Conservation (phyloP, 2,797 vertebrate genomes). For the Euthynnus affinis region DNA sequence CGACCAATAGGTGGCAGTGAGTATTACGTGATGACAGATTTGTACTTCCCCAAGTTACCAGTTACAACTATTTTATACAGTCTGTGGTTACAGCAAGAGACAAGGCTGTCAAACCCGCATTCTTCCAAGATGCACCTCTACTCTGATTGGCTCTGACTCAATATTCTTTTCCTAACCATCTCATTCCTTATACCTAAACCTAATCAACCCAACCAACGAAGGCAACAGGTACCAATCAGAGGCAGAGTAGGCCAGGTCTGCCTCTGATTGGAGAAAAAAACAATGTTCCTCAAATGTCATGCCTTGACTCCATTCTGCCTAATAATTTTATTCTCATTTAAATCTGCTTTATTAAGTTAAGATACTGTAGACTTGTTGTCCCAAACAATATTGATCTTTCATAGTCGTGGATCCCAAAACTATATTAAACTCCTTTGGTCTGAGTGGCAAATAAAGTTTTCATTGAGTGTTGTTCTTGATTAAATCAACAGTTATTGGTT, state of each 20-base stretch:
- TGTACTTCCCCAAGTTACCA: neutral
- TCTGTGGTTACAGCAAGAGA: neutral
- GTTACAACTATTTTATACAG: neutral
- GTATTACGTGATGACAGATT: conserved; percentile 11
- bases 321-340: conserved; percentile 7
- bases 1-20: conserved; percentile 63
- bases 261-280: no score
- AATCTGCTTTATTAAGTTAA: neutral
- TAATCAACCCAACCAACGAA: no score
- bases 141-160: no score
- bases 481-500: conserved; percentile 3
- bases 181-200: no score
- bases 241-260: no score
- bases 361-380: neutral
- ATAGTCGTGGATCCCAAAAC: neutral
- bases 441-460: neutral
- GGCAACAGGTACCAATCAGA: no score
- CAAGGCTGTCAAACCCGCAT: neutral
- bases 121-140: no score
- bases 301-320: neutral
- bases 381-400: conserved; percentile 9
- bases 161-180: no score
- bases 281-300: neutral
- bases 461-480: neutral
- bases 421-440: conserved; percentile 2